These are phyloP conservation scores for Pipra filicauda DNA, from an alignment of 2,113 vertebrate genomes.

Conservation along the genomic window DNA sequence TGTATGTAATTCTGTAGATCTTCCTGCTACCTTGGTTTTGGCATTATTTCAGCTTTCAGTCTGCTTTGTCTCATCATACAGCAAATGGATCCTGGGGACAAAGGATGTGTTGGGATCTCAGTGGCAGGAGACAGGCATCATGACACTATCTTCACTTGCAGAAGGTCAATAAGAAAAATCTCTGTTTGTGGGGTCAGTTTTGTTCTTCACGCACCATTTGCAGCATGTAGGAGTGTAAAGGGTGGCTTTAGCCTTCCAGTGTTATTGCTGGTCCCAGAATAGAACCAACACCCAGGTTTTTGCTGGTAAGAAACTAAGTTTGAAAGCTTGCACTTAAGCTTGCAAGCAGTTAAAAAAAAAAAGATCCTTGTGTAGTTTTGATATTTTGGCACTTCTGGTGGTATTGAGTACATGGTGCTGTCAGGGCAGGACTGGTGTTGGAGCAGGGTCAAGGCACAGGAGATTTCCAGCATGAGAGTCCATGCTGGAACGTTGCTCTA, in stretches of 20 bases:
- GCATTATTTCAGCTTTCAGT: background rate
- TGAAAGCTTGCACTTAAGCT: background rate
- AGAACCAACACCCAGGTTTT: background rate
- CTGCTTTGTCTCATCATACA: background rate
- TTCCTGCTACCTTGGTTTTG: background rate
- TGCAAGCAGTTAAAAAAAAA: background rate
- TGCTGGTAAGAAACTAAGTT: background rate
- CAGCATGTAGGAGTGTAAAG: no score
- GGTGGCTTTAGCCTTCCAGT: background rate
- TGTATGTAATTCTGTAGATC: background rate
- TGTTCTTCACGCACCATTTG: background rate
- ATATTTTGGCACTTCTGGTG: background rate
- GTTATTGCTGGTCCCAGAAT: background rate
- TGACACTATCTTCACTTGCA: background rate
- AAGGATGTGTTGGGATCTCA: background rate
- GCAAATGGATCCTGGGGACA: background rate
- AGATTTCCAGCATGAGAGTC: rapidly evolving
- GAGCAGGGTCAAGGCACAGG: background rate
- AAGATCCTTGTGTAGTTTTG: background rate
- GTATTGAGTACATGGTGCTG: rapidly evolving
- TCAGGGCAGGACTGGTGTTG: background rate
- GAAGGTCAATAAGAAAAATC: background rate
- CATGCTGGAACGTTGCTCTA: rapidly evolving
- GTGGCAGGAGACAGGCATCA: background rate
- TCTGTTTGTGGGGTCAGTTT: background rate